phyloP scores from a whole-genome alignment of 2,888 invertebrate genomes.

The Acanthosepion esculentum region DNA sequence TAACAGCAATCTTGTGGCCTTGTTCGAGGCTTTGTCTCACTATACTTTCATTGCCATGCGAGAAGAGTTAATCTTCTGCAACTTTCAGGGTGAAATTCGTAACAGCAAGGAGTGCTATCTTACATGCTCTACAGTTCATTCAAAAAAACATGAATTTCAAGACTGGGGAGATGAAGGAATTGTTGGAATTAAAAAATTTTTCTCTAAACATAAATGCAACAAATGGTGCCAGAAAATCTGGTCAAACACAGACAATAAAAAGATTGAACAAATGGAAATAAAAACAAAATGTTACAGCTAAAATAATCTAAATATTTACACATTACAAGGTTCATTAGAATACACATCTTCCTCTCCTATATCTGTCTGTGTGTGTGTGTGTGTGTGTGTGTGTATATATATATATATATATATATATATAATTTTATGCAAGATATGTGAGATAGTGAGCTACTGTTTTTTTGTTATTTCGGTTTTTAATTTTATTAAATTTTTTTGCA shows the following conservation, averaged over 20 bases:
- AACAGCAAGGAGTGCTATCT: not conserved
- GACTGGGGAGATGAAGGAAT: constrained; percentile 13
- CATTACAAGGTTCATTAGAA: not conserved
- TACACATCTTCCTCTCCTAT: not conserved
- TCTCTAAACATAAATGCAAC: constrained; percentile 6
- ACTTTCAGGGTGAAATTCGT: not conserved
- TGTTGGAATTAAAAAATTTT: not conserved
- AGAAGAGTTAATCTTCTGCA: not conserved
- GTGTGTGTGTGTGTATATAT: too few species aligned
- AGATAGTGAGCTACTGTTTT: not conserved
- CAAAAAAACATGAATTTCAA: not conserved
- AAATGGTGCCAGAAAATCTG: not conserved
- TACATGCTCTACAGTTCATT: not conserved
- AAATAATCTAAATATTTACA: not conserved
- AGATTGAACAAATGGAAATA: not conserved
- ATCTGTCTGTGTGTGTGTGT: too few species aligned
- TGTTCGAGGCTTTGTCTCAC: constrained; percentile 35
- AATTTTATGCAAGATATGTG: too few species aligned
- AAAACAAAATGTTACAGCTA: not conserved
- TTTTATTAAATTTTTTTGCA: not conserved
- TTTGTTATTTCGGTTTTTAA: not conserved
- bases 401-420: too few species aligned
- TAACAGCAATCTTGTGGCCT: not conserved
- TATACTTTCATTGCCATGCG: not conserved
- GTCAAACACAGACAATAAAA: not conserved